phyloP scores from a whole-genome alignment of 1,140 invertebrate species.

The Sarcophaga peregrina region DNA sequence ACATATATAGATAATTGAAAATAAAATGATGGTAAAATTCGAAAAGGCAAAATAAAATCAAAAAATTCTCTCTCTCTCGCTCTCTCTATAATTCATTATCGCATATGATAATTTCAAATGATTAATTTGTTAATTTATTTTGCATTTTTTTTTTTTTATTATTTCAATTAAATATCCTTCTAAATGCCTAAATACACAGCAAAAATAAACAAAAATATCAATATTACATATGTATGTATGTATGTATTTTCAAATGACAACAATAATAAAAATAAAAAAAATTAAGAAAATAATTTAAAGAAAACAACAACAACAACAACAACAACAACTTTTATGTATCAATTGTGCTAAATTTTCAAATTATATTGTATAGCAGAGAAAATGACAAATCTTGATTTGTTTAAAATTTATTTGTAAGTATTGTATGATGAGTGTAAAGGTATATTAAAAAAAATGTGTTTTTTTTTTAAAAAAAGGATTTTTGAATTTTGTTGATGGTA shows the following conservation, averaged over 20 bases:
- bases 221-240: no score
- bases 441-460: not conserved
- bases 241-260: not conserved
- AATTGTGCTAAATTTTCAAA: no score
- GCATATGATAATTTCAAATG: not conserved
- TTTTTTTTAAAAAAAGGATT: conserved; percentile 25
- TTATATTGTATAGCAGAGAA: no score
- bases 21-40: not conserved
- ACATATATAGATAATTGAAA: not conserved
- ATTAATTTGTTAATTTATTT: not conserved
- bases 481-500: conserved; percentile 46
- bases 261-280: conserved; percentile 23
- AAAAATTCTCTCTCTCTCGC: not conserved
- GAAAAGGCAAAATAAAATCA: not conserved
- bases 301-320: no score
- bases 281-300: not conserved
- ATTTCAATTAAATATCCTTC: not conserved
- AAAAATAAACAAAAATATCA: not conserved
- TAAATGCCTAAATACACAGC: not conserved
- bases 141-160: not conserved
- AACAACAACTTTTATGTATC: no score
- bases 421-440: not conserved
- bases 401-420: not conserved
- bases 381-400: not conserved
- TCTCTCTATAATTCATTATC: not conserved